phyloP scores from a whole-genome alignment of 1,140 invertebrate genomes.

The Hypsibius dujardini region DNA sequence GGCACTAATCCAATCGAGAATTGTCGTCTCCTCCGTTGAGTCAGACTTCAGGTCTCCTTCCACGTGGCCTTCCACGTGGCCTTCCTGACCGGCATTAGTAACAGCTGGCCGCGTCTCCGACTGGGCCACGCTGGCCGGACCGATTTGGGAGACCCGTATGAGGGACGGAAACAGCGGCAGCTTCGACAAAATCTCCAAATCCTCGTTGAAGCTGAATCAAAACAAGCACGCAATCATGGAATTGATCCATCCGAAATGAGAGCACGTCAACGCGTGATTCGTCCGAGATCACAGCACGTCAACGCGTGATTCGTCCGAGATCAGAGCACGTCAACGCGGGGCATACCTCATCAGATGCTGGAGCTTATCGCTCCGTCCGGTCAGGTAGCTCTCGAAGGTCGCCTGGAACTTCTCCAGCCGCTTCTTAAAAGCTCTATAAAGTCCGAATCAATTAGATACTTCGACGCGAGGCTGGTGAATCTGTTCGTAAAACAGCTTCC shows the following conservation, averaged over 20 bases:
- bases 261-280: not conserved
- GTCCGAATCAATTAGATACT: slow-evolving; percentile 14
- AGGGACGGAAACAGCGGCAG: slow-evolving; percentile 64
- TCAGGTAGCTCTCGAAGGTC: slow-evolving; percentile 51
- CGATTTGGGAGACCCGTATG: slow-evolving; percentile 29
- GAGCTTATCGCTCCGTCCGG: slow-evolving; percentile 43
- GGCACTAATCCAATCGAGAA: slow-evolving; percentile 29
- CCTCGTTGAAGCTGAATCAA: slow-evolving; percentile 48
- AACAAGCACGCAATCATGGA: not conserved
- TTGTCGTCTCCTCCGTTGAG: slow-evolving; percentile 18
- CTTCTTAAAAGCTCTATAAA: slow-evolving; percentile 45
- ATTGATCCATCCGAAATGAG: not conserved
- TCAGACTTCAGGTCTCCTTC: no score
- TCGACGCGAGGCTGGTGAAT: slow-evolving; percentile 21
- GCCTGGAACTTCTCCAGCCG: slow-evolving; percentile 51
- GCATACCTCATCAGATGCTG: slow-evolving; percentile 46
- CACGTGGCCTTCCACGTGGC: no score
- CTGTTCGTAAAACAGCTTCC: not conserved
- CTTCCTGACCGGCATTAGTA: no score
- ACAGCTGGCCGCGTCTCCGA: no score
- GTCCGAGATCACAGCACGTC: slow-evolving; percentile 6
- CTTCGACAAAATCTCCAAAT: slow-evolving; percentile 51
- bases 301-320: not conserved
- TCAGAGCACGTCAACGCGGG: not conserved
- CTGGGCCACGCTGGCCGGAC: no score